Conservation (phyloP, 2,888 invertebrate species). For the Plebejus anna region DNA sequence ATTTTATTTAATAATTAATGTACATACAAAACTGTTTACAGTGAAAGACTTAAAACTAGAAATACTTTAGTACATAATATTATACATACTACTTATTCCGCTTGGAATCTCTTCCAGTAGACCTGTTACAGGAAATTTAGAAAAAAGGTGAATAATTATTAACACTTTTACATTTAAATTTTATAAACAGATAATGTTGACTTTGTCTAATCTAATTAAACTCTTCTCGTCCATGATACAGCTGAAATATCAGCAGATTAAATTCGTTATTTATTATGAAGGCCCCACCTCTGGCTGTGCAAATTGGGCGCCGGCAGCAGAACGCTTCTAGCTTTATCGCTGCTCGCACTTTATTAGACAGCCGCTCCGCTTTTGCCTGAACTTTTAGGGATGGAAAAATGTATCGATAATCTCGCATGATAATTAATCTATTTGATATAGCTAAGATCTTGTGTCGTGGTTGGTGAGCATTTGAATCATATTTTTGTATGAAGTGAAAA, state of each 20-base stretch:
- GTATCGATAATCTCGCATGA: constrained; percentile 10
- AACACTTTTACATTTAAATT: not conserved
- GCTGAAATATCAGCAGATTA: constrained; percentile 23
- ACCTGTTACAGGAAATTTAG: too few species aligned
- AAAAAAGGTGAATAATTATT: too few species aligned
- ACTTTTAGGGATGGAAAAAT: constrained; percentile 13
- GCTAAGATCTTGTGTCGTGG: not conserved
- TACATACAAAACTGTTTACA: too few species aligned
- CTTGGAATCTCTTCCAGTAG: too few species aligned
- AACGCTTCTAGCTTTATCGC: constrained; percentile 32
- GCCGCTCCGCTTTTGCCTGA: constrained; percentile 26
- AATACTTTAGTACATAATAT: too few species aligned
- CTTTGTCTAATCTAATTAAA: not conserved
- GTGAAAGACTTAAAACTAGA: too few species aligned
- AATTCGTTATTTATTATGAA: constrained; percentile 28
- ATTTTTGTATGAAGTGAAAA: too few species aligned
- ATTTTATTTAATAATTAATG: too few species aligned
- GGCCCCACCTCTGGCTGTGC: constrained; percentile 26
- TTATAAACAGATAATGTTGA: not conserved
- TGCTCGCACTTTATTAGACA: constrained; percentile 34
- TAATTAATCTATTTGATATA: not conserved
- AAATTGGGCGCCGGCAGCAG: constrained; percentile 31
- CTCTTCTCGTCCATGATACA: not conserved
- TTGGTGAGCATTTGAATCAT: not conserved
- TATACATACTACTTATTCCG: too few species aligned